phyloP scores from a whole-genome alignment of 2,888 invertebrate genomes.

The Hymenopus coronatus region DNA sequence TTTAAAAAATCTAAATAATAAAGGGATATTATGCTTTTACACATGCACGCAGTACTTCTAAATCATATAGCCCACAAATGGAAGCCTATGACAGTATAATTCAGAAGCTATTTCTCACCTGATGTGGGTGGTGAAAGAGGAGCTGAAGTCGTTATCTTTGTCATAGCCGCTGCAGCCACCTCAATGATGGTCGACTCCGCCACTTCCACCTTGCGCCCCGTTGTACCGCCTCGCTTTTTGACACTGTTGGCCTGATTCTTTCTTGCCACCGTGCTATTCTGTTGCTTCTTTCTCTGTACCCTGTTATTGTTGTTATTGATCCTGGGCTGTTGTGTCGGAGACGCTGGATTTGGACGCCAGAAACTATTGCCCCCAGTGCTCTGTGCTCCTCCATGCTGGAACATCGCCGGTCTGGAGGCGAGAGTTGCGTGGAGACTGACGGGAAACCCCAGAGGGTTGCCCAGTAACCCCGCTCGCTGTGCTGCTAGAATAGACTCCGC shows the following conservation, averaged over 20 bases:
- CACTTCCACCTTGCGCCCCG: background rate
- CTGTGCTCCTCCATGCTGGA: conserved; percentile 52
- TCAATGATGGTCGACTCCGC: conserved; percentile 20
- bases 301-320: conserved; percentile 46
- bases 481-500: background rate
- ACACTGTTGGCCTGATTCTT: conserved; percentile 34
- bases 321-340: background rate
- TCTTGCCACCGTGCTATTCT: conserved; percentile 38
- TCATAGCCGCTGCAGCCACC: conserved; percentile 17
- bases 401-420: conserved; percentile 58
- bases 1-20: no score
- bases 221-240: background rate
- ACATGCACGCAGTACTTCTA: no score
- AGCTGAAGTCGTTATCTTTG: conserved; percentile 46
- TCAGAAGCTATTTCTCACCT: conserved; percentile 38
- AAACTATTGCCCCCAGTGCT: background rate
- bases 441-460: conserved; percentile 43
- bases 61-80: no score
- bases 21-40: no score
- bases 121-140: conserved; percentile 57
- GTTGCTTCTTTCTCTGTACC: conserved; percentile 40
- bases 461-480: background rate
- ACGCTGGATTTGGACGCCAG: background rate
- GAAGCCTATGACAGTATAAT: no score
- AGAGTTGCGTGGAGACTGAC: conserved; percentile 55